Conservation (phyloP, 2,888 invertebrate species). For the Aspidiotus destructor region DNA sequence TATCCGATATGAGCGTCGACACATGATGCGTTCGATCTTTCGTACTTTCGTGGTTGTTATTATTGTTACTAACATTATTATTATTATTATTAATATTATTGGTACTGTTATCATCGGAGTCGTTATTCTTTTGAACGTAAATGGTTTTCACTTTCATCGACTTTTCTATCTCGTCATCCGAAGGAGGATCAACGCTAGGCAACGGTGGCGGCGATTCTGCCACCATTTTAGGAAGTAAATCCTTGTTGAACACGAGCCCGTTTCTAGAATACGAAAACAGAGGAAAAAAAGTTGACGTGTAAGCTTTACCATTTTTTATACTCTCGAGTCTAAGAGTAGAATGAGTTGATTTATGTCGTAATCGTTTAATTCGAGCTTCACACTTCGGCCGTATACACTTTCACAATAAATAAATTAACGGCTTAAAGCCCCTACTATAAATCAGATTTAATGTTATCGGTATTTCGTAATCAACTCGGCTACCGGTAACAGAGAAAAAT, state of each 20-base stretch:
- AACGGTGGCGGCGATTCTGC: conserved; percentile 35
- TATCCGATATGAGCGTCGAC: conserved; percentile 27
- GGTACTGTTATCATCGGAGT: conserved; percentile 6
- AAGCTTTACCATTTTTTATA: background rate
- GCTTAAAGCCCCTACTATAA: no score
- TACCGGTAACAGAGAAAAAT: no score
- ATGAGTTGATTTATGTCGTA: background rate
- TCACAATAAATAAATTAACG: no score
- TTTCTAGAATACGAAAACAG: conserved; percentile 13
- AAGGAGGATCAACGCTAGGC: conserved; percentile 36
- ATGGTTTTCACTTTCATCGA: conserved; percentile 27
- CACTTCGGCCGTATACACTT: no score
- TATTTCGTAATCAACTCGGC: no score
- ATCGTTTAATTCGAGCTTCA: background rate
- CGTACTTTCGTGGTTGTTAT: conserved; percentile 14
- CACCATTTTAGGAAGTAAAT: conserved; percentile 1
- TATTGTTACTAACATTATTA: conserved; percentile 11
- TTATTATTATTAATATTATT: conserved; percentile 27
- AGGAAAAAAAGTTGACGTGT: background rate
- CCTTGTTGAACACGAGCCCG: conserved; percentile 6
- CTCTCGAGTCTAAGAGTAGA: background rate
- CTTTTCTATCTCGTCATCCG: conserved; percentile 33
- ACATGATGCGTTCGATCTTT: conserved; percentile 6
- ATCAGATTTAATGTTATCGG: no score
- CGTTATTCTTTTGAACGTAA: conserved; percentile 25